Base-by-base conservation (phyloP, 2,888 invertebrate species). In the Rhagium mordax region DNA sequence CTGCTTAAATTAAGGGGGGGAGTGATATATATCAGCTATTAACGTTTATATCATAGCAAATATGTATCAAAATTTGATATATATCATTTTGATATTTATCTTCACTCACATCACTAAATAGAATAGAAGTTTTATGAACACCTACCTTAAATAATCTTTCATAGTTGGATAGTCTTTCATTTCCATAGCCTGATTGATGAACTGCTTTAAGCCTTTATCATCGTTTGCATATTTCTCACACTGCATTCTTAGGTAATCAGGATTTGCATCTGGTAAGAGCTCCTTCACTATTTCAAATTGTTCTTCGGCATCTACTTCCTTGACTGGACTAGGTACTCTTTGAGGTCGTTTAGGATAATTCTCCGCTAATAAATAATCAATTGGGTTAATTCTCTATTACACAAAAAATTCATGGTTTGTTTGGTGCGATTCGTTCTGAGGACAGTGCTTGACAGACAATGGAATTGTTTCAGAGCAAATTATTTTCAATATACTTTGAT, bases 191-290 rank as follows among this genome's bases (percentile, higher is more conserved):
- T 76, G 69, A 18, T 78, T 73, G 10, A 85, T 78, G 68, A 85
- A 84, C 0, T 57, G 59, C 60, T 79, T 78, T 16, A 86, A 71
- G 5, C 74, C 59, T 4, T 82, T 81, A 0, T 75, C 64, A 48
- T 83, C 72, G 18, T 79, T 75, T 5, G 74, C 74, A 47, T 78
- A 81, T 3, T 65, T 70, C 27, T 82, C 77, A 47, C 82, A 78
- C 65, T 79, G 51, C 74, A 74, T 74, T 41, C 70, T 64, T 24
- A 85, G 70, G 70, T 75, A 85, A 7, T 79, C 77, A 3, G 85
- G 84, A 77, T 85, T 84, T 2, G 84, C 84, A 74, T 85, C 82
- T 1, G 83, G 82, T 5, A 86, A 71, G 4, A 85, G 48, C 18
- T 81, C 81, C 65, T 79, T 79, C 3, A 85, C 59, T 6, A 81